Percentiles rank a stretch among this genome's conserved stretches.
Conservation (phyloP, 2,113 vertebrate genomes). For the Ceyx cyanopectus region DNA sequence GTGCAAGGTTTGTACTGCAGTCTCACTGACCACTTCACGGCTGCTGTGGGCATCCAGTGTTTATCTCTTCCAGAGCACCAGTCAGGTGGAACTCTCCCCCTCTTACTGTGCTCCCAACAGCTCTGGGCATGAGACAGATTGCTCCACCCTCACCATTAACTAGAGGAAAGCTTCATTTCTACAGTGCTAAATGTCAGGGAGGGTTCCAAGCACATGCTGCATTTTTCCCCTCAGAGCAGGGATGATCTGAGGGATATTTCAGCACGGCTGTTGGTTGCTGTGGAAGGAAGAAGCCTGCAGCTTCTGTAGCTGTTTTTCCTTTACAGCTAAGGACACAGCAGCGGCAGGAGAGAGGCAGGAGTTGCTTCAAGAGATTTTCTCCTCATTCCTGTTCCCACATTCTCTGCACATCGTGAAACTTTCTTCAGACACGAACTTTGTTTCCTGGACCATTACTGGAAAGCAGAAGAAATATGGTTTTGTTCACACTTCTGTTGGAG, state of each 20-base stretch:
- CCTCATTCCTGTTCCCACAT: background rate
- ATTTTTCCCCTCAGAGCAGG: rapidly evolving
- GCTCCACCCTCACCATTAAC: background rate
- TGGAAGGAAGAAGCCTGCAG: background rate
- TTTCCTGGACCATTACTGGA: background rate
- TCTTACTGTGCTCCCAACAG: background rate
- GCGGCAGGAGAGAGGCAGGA: background rate
- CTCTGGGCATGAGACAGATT: rapidly evolving
- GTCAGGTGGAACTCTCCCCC: background rate
- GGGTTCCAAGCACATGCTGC: background rate
- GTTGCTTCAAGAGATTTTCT: background rate
- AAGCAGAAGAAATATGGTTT: background rate
- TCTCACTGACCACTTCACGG: background rate
- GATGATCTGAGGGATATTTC: background rate
- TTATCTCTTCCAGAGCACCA: too few species aligned
- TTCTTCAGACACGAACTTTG: background rate
- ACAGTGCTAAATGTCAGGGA: background rate
- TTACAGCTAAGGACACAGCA: background rate
- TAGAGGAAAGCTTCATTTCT: background rate
- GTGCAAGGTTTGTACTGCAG: background rate
- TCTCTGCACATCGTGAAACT: background rate
- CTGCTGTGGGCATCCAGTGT: rapidly evolving
- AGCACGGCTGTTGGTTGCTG: background rate
- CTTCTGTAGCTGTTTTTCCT: background rate
- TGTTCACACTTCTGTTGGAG: background rate